Base-by-base conservation (phyloP, 2,113 vertebrate species). In the Spermophilus dauricus region DNA sequence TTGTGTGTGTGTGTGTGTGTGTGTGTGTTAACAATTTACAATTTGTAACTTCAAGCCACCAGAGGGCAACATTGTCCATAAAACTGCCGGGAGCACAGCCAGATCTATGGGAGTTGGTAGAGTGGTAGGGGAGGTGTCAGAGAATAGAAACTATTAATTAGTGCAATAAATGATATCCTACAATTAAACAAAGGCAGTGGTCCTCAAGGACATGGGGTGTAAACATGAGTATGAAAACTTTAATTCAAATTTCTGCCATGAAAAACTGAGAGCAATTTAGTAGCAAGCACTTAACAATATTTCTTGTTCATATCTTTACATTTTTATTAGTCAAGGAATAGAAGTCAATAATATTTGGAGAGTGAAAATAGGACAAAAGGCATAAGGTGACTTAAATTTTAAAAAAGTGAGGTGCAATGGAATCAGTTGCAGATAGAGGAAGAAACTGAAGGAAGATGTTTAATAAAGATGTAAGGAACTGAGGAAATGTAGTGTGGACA, bases 21-120 rank as follows among this genome's bases (percentile, higher is more conserved):
- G 26, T 37, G 9, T 84, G 17, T 0, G 0, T 20, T 26, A 18
- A 67, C 51, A 85, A 58, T 0, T 56, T 82, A 45, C 56, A 89
- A 17, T 1, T 65, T 87, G 37, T 90, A 82, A 91, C 28, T 84
- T 86, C 2, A 11, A 32, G 37, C 96, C 98, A 97, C 91, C 32
- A 97, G 98, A 94, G 97, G 97, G 96, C 97, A 97, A 51, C 63
- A 72, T 96, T 86, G 75, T 89, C 92, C 81, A 63, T 88, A 72
- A 73, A 89, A 92, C 70, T 91, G 2, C 14, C 24, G 26, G 4
- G 14, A 80, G 65, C 42, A 2, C 16, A 14, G 14, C 13, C 10
- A 10, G 20, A 22, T 51, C 39, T 34, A 2, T 26, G 8, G 11
- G 8, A 1, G 0, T 26, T n/a, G 26, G 42, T 72, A 61, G 16